A percentile compares a stretch with the other conserved stretches of the same genome.
These are phyloP conservation scores for Tromatobia lineatoria DNA, from an alignment of 2,888 invertebrate genomes.

Conservation along the genomic window DNA sequence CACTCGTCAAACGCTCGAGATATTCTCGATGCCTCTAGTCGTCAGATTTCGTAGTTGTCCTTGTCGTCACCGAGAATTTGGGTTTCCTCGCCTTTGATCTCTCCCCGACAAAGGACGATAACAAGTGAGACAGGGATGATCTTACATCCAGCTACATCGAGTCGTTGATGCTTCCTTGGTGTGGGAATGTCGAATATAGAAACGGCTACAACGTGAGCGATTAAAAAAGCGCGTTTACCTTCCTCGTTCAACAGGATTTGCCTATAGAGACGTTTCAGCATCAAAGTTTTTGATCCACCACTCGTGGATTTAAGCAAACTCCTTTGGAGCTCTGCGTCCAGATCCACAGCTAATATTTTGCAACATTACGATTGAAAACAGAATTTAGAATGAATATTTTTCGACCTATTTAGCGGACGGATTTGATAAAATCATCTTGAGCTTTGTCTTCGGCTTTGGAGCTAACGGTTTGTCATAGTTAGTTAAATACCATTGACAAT, in stretches of 20 bases:
- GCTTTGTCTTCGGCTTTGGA: no score
- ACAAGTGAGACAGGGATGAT: constrained; percentile 21
- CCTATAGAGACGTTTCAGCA: background rate
- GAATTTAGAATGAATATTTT: no score
- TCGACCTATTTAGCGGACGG: no score
- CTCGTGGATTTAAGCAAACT: background rate
- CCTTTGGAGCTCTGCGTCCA: no score
- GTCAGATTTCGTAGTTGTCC: constrained; percentile 38
- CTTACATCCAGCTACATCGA: constrained; percentile 32
- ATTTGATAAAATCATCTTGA: no score
- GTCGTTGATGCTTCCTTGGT: background rate
- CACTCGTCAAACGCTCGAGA: constrained; percentile 64
- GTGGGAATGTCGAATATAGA: background rate
- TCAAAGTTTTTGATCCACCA: background rate
- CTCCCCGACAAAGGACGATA: constrained; percentile 51
- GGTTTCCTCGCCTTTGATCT: constrained; percentile 63
- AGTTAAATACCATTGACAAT: no score
- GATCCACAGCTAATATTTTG: no score
- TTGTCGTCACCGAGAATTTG: constrained; percentile 61
- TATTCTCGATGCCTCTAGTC: constrained; percentile 51
- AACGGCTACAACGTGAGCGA: background rate
- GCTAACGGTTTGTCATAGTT: no score
- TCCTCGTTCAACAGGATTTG: background rate
- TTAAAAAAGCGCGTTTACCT: background rate
- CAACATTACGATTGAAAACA: no score